Percentiles rank a stretch among this genome's conserved stretches.
Conservation (phyloP, 1,140 invertebrate genomes). For the Solen grandis region DNA sequence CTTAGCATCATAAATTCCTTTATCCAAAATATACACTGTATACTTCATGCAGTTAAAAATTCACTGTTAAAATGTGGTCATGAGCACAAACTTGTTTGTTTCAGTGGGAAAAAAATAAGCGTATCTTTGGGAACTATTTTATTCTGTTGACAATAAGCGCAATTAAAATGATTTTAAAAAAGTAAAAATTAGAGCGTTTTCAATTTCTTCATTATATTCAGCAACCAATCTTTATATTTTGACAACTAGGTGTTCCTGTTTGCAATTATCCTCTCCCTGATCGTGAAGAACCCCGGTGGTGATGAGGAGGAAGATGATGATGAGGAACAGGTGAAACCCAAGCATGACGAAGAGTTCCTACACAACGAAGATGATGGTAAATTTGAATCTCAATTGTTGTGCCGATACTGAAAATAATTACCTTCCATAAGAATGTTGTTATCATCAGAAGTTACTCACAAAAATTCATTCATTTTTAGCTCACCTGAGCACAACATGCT, state of each 20-base stretch:
- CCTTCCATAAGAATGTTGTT: too few relatives aligned
- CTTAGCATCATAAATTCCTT: too few relatives aligned
- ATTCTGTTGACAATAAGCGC: too few relatives aligned
- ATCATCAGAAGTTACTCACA: too few relatives aligned
- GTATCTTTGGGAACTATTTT: neutral
- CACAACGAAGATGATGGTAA: constrained; percentile 62
- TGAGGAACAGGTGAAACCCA: constrained; percentile 77
- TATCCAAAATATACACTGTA: too few relatives aligned
- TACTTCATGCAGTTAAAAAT: too few relatives aligned
- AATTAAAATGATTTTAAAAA: too few relatives aligned
- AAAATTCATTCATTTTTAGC: too few relatives aligned
- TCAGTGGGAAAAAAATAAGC: neutral
- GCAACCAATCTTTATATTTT: neutral
- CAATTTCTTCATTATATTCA: neutral
- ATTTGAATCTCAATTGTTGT: neutral
- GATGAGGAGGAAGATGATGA: constrained; percentile 82
- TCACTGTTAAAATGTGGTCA: neutral
- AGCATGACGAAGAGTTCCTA: constrained; percentile 74
- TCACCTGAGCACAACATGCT: too few relatives aligned
- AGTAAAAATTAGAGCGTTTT: neutral
- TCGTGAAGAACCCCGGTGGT: constrained; percentile 81
- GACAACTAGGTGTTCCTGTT: constrained; percentile 81
- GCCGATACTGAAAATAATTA: neutral
- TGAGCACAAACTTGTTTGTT: neutral
- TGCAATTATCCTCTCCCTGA: constrained; percentile 82